Conservation (phyloP, 2,888 invertebrate species). For the Xestia ashworthii region DNA sequence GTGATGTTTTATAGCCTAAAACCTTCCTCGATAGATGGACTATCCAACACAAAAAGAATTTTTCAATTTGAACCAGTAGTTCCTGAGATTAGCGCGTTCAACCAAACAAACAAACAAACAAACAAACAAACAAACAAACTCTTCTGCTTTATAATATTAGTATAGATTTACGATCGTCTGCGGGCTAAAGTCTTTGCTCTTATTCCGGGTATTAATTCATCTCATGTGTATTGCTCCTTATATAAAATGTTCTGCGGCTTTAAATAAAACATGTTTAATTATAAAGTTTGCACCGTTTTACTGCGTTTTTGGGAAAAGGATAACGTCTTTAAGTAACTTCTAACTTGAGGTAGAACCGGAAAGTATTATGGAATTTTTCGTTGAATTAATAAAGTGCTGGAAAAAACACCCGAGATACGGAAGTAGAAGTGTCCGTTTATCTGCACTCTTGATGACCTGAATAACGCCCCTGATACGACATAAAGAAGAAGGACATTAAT, state of each 20-base stretch:
- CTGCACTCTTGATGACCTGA: no score
- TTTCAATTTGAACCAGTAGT: no score
- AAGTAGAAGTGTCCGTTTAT: not conserved
- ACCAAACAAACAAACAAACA: no score
- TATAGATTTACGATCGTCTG: slow-evolving; percentile 64
- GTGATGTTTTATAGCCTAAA: no score
- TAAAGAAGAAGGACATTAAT: not conserved
- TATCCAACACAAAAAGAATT: no score
- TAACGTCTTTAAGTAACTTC: slow-evolving; percentile 24
- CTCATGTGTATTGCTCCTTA: slow-evolving; percentile 59
- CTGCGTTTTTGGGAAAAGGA: slow-evolving; percentile 8
- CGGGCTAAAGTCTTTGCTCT: slow-evolving; percentile 53
- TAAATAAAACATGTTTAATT: slow-evolving; percentile 63
- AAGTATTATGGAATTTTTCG: not conserved
- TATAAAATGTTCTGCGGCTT: slow-evolving; percentile 34
- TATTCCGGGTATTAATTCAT: slow-evolving; percentile 57
- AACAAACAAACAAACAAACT: no score
- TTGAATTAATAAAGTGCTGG: not conserved
- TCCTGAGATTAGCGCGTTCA: no score
- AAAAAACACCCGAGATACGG: not conserved
- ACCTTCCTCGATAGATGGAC: no score
- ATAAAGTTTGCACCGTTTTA: slow-evolving; percentile 48
- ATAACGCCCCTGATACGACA: no score
- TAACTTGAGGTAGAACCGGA: not conserved
- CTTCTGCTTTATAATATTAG: no score